Evolutionary conservation across 2,797 vertebrate species (phyloP), one percentile per base, ranked within the genome.

Genomic region (Intellagama lesueurii): DNA sequence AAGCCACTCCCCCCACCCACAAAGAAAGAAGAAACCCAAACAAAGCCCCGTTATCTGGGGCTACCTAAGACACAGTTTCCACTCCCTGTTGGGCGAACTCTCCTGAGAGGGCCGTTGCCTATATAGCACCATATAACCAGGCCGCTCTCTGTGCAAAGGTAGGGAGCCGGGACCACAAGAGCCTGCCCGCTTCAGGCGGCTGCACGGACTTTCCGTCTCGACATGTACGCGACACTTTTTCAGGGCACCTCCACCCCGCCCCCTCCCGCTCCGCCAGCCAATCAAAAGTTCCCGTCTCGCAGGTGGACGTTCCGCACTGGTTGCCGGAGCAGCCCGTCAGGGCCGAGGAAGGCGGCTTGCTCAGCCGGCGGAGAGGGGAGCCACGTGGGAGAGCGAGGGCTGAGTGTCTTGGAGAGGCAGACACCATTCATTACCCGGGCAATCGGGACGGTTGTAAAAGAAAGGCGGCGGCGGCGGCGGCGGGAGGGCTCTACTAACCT

Each of bases 171-270:
- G 87, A 90, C 89, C 89, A 83, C 66, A 84, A 72, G 78, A 81
- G 52, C 81, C 87, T 91, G 95, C 26, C 92, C 85, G 96, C 96
- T 97, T 68, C 96, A 97, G 96, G 0, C 1, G 11, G 16, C 78
- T 89, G 47, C 91, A 78, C 40, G 40, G 81, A 49, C 52, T 56
- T 83, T 32, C 89, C 92, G 87, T 92, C 92, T 0, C 72, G 28
- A 28, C 83, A 72, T 89, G 3, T 7, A 40, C 86, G 49, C 40
- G 92, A 94, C 87, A 92, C 79, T 0, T 81, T 76, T 9, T 35
- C 47, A 0, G 2, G 2, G 12, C 5, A 12, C 30, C 6, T 26
- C 16, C 26, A 9, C 1, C 11, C 66, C 14, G 5, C 35, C 30
- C 11, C 3, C 12, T 1, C 0, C 40, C 30, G 28, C 19, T 7